Base-by-base conservation (phyloP, 1,140 invertebrate species). In the Hermetia illucens region DNA sequence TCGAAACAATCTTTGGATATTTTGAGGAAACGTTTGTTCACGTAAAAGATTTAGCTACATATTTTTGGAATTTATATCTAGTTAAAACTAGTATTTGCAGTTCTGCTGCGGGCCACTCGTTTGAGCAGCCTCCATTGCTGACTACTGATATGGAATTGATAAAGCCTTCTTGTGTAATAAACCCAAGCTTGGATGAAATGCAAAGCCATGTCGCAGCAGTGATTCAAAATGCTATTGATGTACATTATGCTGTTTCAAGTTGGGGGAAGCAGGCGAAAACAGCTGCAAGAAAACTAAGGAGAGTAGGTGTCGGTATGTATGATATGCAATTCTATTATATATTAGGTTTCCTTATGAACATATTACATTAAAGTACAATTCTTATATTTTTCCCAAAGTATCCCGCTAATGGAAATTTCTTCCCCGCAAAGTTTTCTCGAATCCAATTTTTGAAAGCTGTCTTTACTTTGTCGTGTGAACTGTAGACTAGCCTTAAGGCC, bases 191-290 rank as follows among this genome's bases (percentile, higher is more conserved):
- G 19, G 79, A 83, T 42, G 76, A 84, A 43, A 72, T 86, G 36
- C 82, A 87, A 49, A 61, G 68, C 37, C 60, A 70, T 32, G 76
- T 86, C 39, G 73, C 71, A 34, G 74, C 75, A 59, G 70, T 78
- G 21, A 61, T 75, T n/a, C 62, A 62, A 17, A 68, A 65, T 45
- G 58, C 78, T 44, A 49, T 78, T 16, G 61, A 69, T 40, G 65
- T 65, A 5, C 58, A 70, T 36, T 74, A 73, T 48, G 62, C 59
- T 9, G 64, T 82, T 4, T 51, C 58, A 2, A 65, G 72, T 46
- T 82, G 78, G 79, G 74, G 74, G 39, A 69, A 72, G 39, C 34
- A 31, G 10, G 34, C 25, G 21, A 36, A 41, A 33, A 12, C 35
- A 4, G 4, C 4, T 16, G 51, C 51, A 20, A 40, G 52, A 13